Evolutionary conservation across 2,113 vertebrate genomes (phyloP), one percentile per base, ranked within the genome.

Genomic region (Elephas maximus): DNA sequence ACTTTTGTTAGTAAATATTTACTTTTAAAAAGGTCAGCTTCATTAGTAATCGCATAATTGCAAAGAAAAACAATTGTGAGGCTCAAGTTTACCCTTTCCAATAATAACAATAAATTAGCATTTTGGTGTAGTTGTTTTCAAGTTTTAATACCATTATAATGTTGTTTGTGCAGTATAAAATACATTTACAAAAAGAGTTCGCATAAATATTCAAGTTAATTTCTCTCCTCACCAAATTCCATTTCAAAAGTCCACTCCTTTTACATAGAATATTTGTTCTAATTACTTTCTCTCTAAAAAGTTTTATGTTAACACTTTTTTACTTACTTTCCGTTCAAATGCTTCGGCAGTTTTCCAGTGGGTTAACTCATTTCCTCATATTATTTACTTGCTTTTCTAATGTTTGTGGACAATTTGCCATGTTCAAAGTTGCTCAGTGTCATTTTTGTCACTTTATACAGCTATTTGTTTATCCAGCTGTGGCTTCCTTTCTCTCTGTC

Each of bases 381-480:
- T 92, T 90, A 84, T 73, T 77, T 94, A 77, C 73, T 88, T 88
- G 71, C 23, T 88, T 97, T 88, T 73, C 33, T 65, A 76, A 57
- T 76, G 71, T 41, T 44, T 63, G 41, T 69, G 67, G 48, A 77
- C 26, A 11, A 51, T 11, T 79, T 30, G 48, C 21, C 57, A 60
- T 4, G 26, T 73, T 90, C 85, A 48, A 0, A 15, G 45, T 15
- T 41, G 30, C 67, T 93, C 63, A 53, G 53, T 77, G 37, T 83
- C 81, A 80, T 63, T 96, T 91, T 91, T 30, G 41, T 74, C 51
- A 74, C 69, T 92, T 28, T 65, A 73, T 37, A 33, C 62, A 96
- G 93, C 63, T 92, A 69, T 88, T 86, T 90, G 89, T 94, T 96
- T 96, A 69, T 37, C 86, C 93, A 98, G 88, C 80, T 90, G 80